phyloP scores from a whole-genome alignment of 2,888 invertebrate species.

The Temnothorax rugatulus region DNA sequence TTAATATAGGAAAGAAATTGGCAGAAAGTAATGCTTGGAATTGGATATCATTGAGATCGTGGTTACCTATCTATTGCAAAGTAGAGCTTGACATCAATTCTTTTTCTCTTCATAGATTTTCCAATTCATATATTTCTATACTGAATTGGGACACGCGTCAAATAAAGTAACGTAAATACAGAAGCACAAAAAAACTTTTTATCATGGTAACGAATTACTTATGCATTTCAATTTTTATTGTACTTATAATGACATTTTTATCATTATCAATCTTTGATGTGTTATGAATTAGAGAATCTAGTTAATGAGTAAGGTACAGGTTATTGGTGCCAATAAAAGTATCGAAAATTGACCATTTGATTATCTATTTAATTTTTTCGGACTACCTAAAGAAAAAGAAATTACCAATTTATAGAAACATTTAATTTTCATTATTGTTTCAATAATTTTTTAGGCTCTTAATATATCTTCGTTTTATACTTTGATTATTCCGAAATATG shows the following conservation, averaged over 20 bases:
- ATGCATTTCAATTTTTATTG: background rate
- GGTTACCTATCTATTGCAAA: slow-evolving; percentile 50
- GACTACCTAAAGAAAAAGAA: background rate
- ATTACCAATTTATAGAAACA: background rate
- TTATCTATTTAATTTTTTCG: background rate
- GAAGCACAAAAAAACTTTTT: background rate
- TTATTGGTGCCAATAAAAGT: background rate
- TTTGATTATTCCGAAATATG: background rate
- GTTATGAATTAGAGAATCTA: background rate
- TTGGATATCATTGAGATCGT: slow-evolving; percentile 14
- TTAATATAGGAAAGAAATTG: slow-evolving; percentile 9
- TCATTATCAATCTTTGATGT: background rate
- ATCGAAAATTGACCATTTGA: background rate
- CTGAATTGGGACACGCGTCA: background rate
- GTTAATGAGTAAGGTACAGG: background rate
- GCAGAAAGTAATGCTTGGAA: background rate
- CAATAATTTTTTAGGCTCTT: background rate
- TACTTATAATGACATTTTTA: background rate
- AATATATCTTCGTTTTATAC: background rate
- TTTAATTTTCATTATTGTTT: slow-evolving; percentile 7
- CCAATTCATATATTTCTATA: background rate
- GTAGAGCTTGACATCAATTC: background rate
- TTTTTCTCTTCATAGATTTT: background rate
- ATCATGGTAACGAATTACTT: background rate
- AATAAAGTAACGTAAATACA: background rate